Conservation (phyloP, 1,140 invertebrate species). For the Phthorimaea operculella region DNA sequence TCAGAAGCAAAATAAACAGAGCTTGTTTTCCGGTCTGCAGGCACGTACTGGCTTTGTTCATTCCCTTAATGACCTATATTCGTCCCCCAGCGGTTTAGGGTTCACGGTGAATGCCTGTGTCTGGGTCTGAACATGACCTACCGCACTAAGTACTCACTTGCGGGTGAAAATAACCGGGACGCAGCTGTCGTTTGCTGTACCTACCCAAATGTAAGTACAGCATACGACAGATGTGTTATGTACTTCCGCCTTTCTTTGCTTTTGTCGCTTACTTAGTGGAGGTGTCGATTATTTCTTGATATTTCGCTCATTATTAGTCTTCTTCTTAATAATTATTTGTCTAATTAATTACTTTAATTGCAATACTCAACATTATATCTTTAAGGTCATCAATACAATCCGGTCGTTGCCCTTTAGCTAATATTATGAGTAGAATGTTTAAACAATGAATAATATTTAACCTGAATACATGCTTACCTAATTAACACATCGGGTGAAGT, state of each 20-base stretch:
- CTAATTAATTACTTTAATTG: too few relatives aligned
- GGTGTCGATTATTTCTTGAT: too few relatives aligned
- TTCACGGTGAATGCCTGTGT: slow-evolving; percentile 53
- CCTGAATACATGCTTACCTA: slow-evolving; percentile 11
- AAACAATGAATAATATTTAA: slow-evolving; percentile 2
- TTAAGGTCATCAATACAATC: neutral
- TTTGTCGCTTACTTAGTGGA: neutral
- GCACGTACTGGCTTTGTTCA: slow-evolving; percentile 22
- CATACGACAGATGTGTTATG: too few relatives aligned
- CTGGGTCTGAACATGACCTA: slow-evolving; percentile 46
- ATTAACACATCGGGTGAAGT: slow-evolving; percentile 10
- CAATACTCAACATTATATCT: too few relatives aligned
- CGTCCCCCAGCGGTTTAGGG: slow-evolving; percentile 57
- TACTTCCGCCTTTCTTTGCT: neutral
- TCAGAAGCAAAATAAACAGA: slow-evolving; percentile 22
- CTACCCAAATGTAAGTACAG: slow-evolving; percentile 8
- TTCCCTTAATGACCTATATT: slow-evolving; percentile 60
- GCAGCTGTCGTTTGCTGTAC: slow-evolving; percentile 36
- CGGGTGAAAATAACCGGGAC: slow-evolving; percentile 54
- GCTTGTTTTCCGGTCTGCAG: slow-evolving; percentile 40
- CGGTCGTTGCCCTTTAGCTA: neutral
- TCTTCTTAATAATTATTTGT: too few relatives aligned
- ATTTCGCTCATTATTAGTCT: too few relatives aligned
- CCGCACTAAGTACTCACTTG: slow-evolving; percentile 43
- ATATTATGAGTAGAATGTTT: neutral